Evolutionary conservation across 2,113 vertebrate species (phyloP).

Genomic region (Seriola aureovittata): DNA sequence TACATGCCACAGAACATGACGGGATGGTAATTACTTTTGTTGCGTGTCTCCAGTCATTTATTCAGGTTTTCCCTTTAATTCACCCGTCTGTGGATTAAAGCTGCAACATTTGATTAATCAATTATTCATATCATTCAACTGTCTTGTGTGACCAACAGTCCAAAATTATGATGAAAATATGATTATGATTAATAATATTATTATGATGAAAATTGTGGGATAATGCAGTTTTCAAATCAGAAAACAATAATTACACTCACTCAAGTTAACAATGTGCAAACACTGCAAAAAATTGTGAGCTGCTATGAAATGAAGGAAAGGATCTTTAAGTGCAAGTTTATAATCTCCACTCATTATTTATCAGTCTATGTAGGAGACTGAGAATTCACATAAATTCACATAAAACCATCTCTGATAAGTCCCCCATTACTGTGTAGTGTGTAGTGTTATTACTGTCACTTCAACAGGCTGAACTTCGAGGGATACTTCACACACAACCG

Average conservation of each 20-base stretch:
- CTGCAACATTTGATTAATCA: no score
- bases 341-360: neutral
- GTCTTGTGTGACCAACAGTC: no score
- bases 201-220: neutral
- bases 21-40: no score
- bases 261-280: neutral
- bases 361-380: neutral
- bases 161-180: no score
- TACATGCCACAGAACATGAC: no score
- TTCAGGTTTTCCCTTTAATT: no score
- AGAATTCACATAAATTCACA: neutral
- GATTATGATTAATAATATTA: neutral
- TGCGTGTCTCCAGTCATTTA: no score
- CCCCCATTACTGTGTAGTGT: neutral
- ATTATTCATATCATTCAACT: no score
- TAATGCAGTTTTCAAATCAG: neutral
- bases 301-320: neutral
- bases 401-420: conserved; percentile 18
- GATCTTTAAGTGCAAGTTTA: neutral
- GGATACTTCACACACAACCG: conserved; percentile 25
- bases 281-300: neutral
- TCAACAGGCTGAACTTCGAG: conserved; percentile 2
- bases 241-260: neutral
- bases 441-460: conserved; percentile 39
- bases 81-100: no score